Base-by-base conservation (phyloP, 2,888 invertebrate genomes). In the Taphrorychus bicolor region DNA sequence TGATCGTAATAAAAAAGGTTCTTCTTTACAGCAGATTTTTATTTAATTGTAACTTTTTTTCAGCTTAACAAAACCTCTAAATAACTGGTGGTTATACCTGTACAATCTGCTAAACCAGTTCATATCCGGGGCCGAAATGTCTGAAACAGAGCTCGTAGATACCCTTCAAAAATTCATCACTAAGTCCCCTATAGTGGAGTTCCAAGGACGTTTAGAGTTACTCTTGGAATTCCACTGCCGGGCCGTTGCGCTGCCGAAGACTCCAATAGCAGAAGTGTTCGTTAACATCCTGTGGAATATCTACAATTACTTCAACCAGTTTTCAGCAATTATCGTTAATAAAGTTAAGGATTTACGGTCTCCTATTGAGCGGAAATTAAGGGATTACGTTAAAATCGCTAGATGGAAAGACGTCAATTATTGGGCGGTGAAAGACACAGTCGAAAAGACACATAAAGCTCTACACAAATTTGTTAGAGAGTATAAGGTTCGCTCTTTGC, bases 371-470 rank as follows among this genome's bases (percentile, higher is more conserved):
- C 95, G 94, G 82, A 93, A 95, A 80, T 81, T 99, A 9, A 91
- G 91, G 73, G 97, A 97, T 73, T 95, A 94, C 78, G 93, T 98
- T 0, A 97, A 97, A 82, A 97, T 99, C 60, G 93, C 93, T 57
- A 88, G 94, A 41, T 99, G 98, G 93, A 91, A 94, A 76, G 98
- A 99, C 77, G 88, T 95, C 11, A 98, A 93, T 76, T 96, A 97
- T 80, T 97, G 95, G 89, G 91, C 96, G 24, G 90, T 98, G 60
- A 95, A 93, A 74, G 92, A 93, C 73, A 92, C 95, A 0, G 90
- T 96, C 0, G 91, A 92, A 42, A 95, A 94, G 77, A 92, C 94
- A 0, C 97, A 97, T 79, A 89, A 91, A 70, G 92, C 90, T 17
- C 83, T 98, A 7, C 92, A 93, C 78, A 96, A 95, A 80, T 91